Evolutionary conservation across 2,888 invertebrate genomes (phyloP), one percentile per base, ranked within the genome.

Genomic region (Cryptus armator): DNA sequence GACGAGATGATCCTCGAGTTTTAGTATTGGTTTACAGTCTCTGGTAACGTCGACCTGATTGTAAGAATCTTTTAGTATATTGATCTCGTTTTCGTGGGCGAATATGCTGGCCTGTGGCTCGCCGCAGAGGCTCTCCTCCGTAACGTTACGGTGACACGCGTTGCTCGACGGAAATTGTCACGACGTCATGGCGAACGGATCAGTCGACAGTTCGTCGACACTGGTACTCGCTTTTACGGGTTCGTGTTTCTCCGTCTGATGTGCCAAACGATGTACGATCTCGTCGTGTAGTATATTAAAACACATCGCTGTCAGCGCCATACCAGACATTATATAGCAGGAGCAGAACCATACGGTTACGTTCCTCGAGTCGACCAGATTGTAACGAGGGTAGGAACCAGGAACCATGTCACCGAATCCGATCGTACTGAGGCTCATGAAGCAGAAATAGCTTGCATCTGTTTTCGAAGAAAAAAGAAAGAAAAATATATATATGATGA

Each of bases 381-480:
- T 92, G 94, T 94, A 89, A 93, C 95, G 93, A 90, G 95, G 92
- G 94, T 95, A 93, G 94, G 95, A 93, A 44, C 97, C 97, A 72
- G 98, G 97, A 88, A 97, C 95, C 94, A 98, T 96, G 92, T 97
- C 97, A 84, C 98, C 98, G 89, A 98, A 98, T 46, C 98, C 98
- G 91, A 98, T 98, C 16, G 98, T 98, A 91, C 97, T 98, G 91
- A 99, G 95, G 88, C 98, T 97, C 97, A 99, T 98, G 94, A 99
- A 99, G 94, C 98, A 99, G 94, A 99, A 99, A 94, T 98, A 99
- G 91, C 92, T 92, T 37, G 93, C 93, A 84, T 93, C 95, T 95
- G 89, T n/a, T 72, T 74, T 56, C 6, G 19, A 68, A 71, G 9
- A 62, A 24, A 44, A 37, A 29, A 68, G 43, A 53, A 56, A 12